Evolutionary conservation across 2,797 vertebrate genomes (phyloP).

Genomic region (Sebastiscus tertius): DNA sequence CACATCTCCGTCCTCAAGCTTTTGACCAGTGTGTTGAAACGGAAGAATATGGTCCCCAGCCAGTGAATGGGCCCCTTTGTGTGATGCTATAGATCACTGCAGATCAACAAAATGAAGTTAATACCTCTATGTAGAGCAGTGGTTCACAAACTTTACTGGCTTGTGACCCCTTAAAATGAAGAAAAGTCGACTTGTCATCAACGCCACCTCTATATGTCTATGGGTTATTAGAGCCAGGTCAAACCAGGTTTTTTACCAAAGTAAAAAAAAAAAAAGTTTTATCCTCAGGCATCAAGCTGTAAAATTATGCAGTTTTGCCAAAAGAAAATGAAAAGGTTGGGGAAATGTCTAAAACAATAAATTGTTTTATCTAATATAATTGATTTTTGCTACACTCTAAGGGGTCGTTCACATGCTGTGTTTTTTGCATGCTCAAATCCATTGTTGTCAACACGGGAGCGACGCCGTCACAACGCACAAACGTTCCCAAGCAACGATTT

Average conservation of each 20-base stretch:
- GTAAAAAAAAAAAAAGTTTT: no score
- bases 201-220: not conserved
- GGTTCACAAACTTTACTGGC: not conserved
- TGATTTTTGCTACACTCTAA: no score
- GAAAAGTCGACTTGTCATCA: not conserved
- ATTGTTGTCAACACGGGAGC: no score
- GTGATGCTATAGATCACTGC: conserved; percentile 34
- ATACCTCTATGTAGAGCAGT: not conserved
- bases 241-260: not conserved
- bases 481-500: no score
- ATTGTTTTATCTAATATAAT: no score
- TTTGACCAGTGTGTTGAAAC: conserved; percentile 64
- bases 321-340: not conserved
- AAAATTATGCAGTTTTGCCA: not conserved
- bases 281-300: not conserved
- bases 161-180: not conserved
- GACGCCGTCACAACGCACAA: no score
- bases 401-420: no score
- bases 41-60: conserved; percentile 53
- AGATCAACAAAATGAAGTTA: conserved; percentile 31
- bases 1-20: conserved; percentile 15
- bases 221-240: no score
- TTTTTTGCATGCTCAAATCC: no score
- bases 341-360: no score
- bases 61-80: conserved; percentile 79